Evolutionary conservation across 2,888 invertebrate genomes (phyloP).

Genomic region (Sphecodes monilicornis): DNA sequence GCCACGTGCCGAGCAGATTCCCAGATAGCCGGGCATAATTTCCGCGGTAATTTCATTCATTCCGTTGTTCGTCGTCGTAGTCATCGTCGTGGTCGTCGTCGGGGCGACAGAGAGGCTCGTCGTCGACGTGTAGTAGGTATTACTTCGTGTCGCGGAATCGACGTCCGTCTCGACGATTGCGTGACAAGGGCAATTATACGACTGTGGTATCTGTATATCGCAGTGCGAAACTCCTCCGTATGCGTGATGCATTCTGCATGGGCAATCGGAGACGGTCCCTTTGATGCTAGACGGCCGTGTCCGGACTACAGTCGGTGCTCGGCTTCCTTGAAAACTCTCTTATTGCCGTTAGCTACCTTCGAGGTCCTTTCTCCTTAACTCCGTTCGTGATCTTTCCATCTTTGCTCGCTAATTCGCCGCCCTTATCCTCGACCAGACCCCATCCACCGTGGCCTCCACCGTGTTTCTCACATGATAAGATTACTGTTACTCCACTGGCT

Average conservation of each 20-base stretch:
- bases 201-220: constrained; percentile 70
- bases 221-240: constrained; percentile 61
- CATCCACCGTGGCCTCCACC: background rate
- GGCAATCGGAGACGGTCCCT: constrained; percentile 25
- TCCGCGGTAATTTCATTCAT: constrained; percentile 17
- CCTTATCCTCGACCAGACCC: background rate
- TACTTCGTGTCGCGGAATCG: constrained; percentile 42
- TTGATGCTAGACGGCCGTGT: constrained; percentile 38
- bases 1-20: background rate
- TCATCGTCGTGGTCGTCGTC: background rate
- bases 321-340: constrained; percentile 41
- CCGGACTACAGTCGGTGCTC: constrained; percentile 20
- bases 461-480: background rate
- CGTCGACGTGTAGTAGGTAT: background rate
- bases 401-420: background rate
- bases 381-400: constrained; percentile 8
- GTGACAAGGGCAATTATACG: constrained; percentile 74
- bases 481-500: background rate
- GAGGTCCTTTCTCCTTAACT: background rate
- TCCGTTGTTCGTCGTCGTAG: background rate
- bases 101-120: background rate
- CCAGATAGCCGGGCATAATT: background rate
- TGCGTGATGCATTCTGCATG: constrained; percentile 57
- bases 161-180: constrained; percentile 66
- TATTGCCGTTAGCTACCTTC: constrained; percentile 37